Evolutionary conservation across 2,888 invertebrate genomes (phyloP), one percentile per base, ranked within the genome.

Genomic region (Agrochola litura): DNA sequence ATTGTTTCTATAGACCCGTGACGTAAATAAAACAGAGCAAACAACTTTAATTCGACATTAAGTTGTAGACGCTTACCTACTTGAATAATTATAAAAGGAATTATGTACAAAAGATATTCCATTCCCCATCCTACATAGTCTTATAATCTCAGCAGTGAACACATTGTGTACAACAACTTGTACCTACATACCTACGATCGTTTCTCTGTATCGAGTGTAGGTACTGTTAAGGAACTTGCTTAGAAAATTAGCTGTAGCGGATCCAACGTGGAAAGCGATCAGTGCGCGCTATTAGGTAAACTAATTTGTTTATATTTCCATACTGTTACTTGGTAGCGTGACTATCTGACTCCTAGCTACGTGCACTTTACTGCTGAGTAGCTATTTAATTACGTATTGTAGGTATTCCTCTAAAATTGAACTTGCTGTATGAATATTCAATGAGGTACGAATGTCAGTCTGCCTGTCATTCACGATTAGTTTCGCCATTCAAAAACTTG

Each of bases 281-380:
- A 81, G 81, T 76, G 84, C 80, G 85, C 84, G 87, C 89, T 88
- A 91, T 91, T 90, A 90, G 77, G 85, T 74, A 81, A 84, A 77
- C 79, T 89, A 91, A 91, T 91, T 87, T 90, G 89, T 89, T 90
- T 89, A 79, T 89, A 89, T 90, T 89, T 90, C 89, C 90, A 87
- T 90, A 86, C 74, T 81, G 85, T 77, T 82, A 76, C 72, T 77
- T 43, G 63, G 82, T 87, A 82, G 87, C 90, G 89, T 89, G 89
- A 84, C 87, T 89, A 76, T 70, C 82, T 79, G 75, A 74, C 78
- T 82, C 66, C 77, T 76, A 37, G 82, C 78, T 73, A 84, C 79
- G 84, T 84, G 84, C 77, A 77, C 76, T 86, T 83, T 68, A 81
- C 67, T 71, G 63, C 63, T 73, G 82, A 86, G 77, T 76, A 84